phyloP scores from a whole-genome alignment of 2,797 vertebrate species.

The Sebastes melanostomus region DNA sequence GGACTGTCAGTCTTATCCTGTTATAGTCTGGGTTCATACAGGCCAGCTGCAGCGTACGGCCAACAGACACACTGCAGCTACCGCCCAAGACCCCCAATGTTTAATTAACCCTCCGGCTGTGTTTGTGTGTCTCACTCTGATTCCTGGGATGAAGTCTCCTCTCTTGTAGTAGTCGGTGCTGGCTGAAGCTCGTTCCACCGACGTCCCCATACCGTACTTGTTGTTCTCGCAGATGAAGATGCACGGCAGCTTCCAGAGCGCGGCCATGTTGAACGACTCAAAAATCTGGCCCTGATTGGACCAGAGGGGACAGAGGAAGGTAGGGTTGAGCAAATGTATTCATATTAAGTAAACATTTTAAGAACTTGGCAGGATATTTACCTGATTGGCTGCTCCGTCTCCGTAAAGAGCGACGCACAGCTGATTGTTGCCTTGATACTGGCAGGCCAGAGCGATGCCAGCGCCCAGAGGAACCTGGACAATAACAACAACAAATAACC shows the following conservation, averaged over 20 bases:
- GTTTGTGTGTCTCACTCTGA: constrained; percentile 80
- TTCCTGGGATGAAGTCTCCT: constrained; percentile 92
- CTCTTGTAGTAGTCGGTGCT: constrained; percentile 95
- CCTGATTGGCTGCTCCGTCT: constrained; percentile 97
- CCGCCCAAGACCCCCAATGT: constrained; percentile 51
- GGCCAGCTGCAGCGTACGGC: constrained; percentile 60
- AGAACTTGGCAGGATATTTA: not conserved
- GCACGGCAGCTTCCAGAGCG: constrained; percentile 94
- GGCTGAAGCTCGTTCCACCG: constrained; percentile 90
- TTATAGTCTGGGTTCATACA: constrained; percentile 71
- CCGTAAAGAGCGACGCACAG: constrained; percentile 91
- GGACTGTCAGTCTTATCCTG: constrained; percentile 29
- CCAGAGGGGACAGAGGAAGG: not conserved
- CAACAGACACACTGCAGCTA: constrained; percentile 49
- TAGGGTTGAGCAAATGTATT: accelerated
- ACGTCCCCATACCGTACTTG: constrained; percentile 94
- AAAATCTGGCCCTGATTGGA: constrained; percentile 91
- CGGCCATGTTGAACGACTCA: constrained; percentile 95
- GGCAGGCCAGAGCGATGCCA: constrained; percentile 92
- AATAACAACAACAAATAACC: not conserved
- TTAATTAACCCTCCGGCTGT: no score
- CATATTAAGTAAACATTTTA: accelerated
- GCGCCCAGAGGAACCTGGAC: constrained; percentile 93
- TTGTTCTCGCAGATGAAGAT: constrained; percentile 97
- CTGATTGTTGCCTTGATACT: constrained; percentile 90